phyloP scores from a whole-genome alignment of 2,113 vertebrate genomes.

The Thalassoma bifasciatum region DNA sequence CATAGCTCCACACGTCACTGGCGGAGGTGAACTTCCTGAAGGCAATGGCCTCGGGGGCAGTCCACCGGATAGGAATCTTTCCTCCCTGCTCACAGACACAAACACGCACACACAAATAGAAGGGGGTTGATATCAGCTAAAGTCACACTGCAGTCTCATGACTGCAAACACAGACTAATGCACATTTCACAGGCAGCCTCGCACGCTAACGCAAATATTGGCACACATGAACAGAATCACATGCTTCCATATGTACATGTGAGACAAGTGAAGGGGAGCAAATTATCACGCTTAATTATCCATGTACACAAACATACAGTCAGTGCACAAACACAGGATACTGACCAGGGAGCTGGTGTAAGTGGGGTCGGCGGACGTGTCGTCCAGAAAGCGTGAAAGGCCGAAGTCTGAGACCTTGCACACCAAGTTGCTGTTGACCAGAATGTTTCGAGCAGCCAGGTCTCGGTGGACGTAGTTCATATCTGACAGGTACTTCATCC shows the following conservation, averaged over 20 bases:
- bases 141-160: conserved; percentile 21
- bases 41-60: conserved; percentile 85
- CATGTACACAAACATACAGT: conserved; percentile 13
- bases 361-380: conserved; percentile 93
- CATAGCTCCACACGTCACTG: conserved; percentile 87
- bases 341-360: conserved; percentile 96
- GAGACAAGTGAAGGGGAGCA: conserved; percentile 35
- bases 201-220: conserved; percentile 54
- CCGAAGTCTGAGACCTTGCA: conserved; percentile 98
- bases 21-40: conserved; percentile 86
- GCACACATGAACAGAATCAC: conserved; percentile 50
- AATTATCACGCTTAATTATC: conserved; percentile 55
- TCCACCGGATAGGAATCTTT: conserved; percentile 87
- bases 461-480: conserved; percentile 98
- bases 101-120: conserved; percentile 4
- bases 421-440: conserved; percentile 98
- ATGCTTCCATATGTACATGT: conserved; percentile 45
- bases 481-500: conserved; percentile 98
- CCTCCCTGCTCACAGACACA: conserved; percentile 74
- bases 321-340: conserved; percentile 16
- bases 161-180: conserved; percentile 47
- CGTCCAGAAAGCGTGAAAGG: conserved; percentile 95
- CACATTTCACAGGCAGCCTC: conserved; percentile 42
- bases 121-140: conserved; percentile 16
- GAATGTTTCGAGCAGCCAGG: conserved; percentile 95